Evolutionary conservation across 2,113 vertebrate genomes (phyloP).

Genomic region (Haplochromis vanheusdeni): DNA sequence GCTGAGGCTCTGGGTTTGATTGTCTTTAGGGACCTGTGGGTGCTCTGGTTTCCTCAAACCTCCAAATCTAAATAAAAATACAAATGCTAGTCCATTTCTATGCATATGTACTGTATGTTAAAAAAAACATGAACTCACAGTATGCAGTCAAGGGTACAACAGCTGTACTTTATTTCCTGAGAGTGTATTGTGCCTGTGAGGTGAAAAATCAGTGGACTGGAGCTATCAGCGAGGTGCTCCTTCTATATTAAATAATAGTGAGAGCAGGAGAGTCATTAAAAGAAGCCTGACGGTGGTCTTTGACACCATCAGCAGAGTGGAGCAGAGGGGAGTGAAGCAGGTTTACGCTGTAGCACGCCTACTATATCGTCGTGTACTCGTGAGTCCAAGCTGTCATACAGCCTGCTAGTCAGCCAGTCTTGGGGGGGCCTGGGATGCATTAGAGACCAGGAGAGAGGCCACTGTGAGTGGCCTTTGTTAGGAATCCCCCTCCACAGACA

Average conservation of each 20-base stretch:
- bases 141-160: not conserved
- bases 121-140: not conserved
- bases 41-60: not conserved
- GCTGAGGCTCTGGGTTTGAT: not conserved
- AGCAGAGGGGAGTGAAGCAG: not conserved
- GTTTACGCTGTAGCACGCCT: not conserved
- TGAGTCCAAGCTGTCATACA: slow-evolving; percentile 1
- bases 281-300: not conserved
- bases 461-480: slow-evolving; percentile 56
- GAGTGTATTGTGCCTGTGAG: not conserved
- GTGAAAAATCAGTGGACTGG: not conserved
- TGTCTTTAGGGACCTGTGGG: not conserved
- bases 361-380: not conserved
- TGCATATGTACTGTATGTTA: not conserved
- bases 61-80: not conserved
- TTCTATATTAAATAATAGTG: not conserved
- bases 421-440: slow-evolving; percentile 57
- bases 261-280: not conserved
- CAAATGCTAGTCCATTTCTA: not conserved
- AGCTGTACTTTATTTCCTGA: not conserved
- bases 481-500: slow-evolving; percentile 2
- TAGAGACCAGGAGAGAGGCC: slow-evolving; percentile 54
- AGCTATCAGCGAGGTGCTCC: not conserved
- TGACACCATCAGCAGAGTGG: not conserved
- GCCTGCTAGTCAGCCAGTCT: slow-evolving; percentile 15